Base-by-base conservation (phyloP, 2,113 vertebrate species). In the Hemiscyllium ocellatum region DNA sequence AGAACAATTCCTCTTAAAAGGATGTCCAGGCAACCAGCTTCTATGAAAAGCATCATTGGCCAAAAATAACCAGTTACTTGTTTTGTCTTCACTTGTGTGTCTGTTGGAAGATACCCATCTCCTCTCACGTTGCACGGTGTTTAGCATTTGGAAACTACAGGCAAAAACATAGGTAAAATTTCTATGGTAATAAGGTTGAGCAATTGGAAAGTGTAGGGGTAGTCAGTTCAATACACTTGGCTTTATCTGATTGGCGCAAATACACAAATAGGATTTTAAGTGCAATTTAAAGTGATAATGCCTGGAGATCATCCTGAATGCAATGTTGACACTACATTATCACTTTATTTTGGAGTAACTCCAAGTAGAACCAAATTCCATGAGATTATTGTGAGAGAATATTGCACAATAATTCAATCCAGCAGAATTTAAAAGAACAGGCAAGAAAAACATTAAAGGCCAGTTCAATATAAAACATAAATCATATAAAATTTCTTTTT, bases 281-380 rank as follows among this genome's bases (percentile, higher is more conserved):
- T 33, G 69, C 52, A 6, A 4, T 87, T 87, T 87, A 22, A 93
- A 65, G 61, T 93, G 61, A 42, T 52, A 70, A 50, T 95, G 29
- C 37, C 42, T 26, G 15, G 69, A 52, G 69, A 95, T 29, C 47
- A 72, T 52, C 42, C 65, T 52, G 29, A 95, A 70, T 26, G 52
- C 15, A 19, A 50, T 26, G 33, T 26, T 72, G n/a, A 70, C 26
- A 95, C 66, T n/a, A 17, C 47, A 95, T 95, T 94, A 70, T 42
- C 93, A 94, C 93, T 94, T 94, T 19, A 94, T 37, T 95, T 37
- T 50, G 94, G 50, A 52, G 94, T 26, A 95, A 50, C 90, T 68
- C n/a, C 10, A 15, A 52, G 47, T 95, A 1, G 68, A 33, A 47
- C 94, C 47, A 72, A 95, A 95, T 72, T 72, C 66, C 37, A 95